A percentile compares a stretch with the other conserved stretches of the same genome.
Conservation (phyloP, 2,113 vertebrate species). For the Ochotona curzoniae region DNA sequence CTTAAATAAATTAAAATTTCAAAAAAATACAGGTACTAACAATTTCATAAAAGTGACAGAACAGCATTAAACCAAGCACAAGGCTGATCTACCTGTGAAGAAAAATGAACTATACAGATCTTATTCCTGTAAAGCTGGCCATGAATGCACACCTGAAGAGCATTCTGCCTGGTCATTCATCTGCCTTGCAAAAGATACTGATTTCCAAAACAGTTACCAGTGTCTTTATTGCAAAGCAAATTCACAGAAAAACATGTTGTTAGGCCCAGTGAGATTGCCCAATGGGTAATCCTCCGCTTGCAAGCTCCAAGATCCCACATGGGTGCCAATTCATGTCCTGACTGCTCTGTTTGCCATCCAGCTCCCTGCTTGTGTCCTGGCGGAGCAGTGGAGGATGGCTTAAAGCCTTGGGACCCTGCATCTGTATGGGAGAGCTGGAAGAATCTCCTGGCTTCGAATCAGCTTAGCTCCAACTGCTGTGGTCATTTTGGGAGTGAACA, state of each 20-base stretch:
- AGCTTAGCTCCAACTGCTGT: too few species aligned
- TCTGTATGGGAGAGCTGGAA: too few species aligned
- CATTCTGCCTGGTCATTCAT: not conserved
- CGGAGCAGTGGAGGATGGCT: too few species aligned
- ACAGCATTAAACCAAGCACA: not conserved
- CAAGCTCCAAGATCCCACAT: too few species aligned
- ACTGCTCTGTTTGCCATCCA: too few species aligned
- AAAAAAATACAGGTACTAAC: not conserved
- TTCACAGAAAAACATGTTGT: not conserved
- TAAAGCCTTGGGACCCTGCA: too few species aligned
- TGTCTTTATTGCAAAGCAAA: not conserved
- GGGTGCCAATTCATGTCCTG: too few species aligned
- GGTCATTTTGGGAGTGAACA: too few species aligned
- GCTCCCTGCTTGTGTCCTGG: too few species aligned
- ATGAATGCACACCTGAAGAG: not conserved
- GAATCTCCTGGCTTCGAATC: too few species aligned
- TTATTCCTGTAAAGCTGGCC: not conserved
- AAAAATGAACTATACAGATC: not conserved
- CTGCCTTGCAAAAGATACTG: not conserved
- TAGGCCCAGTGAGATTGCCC: too few species aligned
- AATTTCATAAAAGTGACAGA: not conserved
- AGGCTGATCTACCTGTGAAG: not conserved
- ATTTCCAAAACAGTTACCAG: not conserved
- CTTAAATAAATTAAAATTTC: constrained; percentile 26
- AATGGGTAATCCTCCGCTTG: too few species aligned